Evolutionary conservation across 2,797 vertebrate genomes (phyloP), one percentile per base, ranked within the genome.

Genomic region (Aeoliscus strigatus): DNA sequence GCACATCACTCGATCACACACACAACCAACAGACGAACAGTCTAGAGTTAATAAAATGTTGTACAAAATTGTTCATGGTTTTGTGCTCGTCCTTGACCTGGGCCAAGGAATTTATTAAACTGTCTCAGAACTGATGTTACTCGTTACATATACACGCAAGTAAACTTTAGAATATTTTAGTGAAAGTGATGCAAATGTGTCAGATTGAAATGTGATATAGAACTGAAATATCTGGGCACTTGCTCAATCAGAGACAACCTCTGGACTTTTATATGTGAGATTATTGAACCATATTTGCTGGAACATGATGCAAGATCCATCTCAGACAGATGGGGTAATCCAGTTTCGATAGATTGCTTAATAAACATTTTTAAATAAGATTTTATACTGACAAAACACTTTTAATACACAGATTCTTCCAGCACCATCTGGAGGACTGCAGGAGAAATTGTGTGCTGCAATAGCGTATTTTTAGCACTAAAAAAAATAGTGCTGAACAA

Each of bases 361-460:
- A 30, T 8, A 10, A 13, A 18, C 3, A 24, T 27, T 48, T 26
- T 36, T 16, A 9, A 8, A 2, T 21, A 6, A 21, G 18, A 21
- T 21, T 21, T 21, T 21, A n/a, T n/a, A n/a, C n/a, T n/a, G n/a
- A n/a, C 18, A 21, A 6, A 21, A 21, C 18, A 21, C 6, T 21
- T 21, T 21, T 6, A 21, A 6, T 21, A 21, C 3, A 21, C 3
- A 6, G 14, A 13, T 18, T 16, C 4, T 12, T 28, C 11, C 10
- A 23, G 9, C 2, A 23, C 1, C 2, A 24, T 38, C 70, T 76
- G 54, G 40, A 71, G 82, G 66, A 27, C 8, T 5, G 26, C 1
- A 27, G 7, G 0, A 0, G 4, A 4, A 51, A 44, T 47, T 45
- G 1, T 3, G 24, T 1, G 1, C 8, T 9, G 8, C 28, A 17